These are phyloP conservation scores for Isurus oxyrinchus DNA, from an alignment of 2,113 vertebrate genomes.

Conservation along the genomic window DNA sequence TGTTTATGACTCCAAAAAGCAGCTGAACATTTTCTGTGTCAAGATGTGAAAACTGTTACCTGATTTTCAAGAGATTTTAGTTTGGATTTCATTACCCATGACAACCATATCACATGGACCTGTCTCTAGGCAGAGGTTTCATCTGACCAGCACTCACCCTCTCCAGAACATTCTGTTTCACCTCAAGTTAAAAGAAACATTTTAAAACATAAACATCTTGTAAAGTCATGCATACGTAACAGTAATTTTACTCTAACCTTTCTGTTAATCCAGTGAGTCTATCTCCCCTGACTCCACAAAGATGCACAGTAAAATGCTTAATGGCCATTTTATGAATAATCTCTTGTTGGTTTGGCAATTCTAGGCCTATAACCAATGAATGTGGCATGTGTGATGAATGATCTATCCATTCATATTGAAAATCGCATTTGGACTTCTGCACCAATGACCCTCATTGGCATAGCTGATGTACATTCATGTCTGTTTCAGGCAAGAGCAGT, in stretches of 20 bases:
- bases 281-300: background rate
- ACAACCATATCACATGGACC: background rate
- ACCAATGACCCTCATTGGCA: background rate
- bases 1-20: background rate
- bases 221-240: no score
- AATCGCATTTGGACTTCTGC: background rate
- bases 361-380: background rate
- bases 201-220: no score
- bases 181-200: no score
- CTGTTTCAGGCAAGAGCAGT: background rate
- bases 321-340: background rate
- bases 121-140: no score
- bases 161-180: no score
- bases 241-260: background rate
- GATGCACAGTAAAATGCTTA: background rate
- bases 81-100: background rate
- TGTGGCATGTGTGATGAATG: background rate
- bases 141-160: no score
- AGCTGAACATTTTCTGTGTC: background rate
- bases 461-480: background rate
- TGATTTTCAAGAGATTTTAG: background rate
- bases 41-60: background rate
- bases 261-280: background rate
- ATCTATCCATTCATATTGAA: background rate
- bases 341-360: background rate